phyloP scores from a whole-genome alignment of 92 coral and sea anemone genomes.

The Zoanthus gigantus region DNA sequence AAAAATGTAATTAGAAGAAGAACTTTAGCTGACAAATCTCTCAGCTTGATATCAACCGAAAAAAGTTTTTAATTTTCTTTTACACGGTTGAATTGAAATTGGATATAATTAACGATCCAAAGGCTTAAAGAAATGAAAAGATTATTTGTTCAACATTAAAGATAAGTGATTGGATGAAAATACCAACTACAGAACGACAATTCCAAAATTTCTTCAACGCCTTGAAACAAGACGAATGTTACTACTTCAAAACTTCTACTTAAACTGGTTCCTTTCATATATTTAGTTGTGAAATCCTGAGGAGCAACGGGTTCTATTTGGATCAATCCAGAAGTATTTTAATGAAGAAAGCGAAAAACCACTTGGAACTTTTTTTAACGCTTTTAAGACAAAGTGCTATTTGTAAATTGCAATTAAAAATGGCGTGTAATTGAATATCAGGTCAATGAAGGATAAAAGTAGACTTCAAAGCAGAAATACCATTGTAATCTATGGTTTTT shows the following conservation, averaged over 20 bases:
- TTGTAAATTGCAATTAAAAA: constrained; percentile 75
- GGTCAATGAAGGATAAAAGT: background rate
- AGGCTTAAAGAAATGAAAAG: constrained; percentile 24
- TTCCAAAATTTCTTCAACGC: background rate
- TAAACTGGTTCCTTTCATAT: background rate
- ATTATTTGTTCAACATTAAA: constrained; percentile 41
- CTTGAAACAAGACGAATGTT: background rate
- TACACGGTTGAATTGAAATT: constrained; percentile 27
- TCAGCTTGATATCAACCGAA: constrained; percentile 45
- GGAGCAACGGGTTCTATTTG: background rate
- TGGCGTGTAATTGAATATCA: constrained; percentile 72
- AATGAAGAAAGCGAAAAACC: constrained; percentile 66
- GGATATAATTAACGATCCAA: constrained; percentile 43
- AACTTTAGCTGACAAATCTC: constrained; percentile 24
- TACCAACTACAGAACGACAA: background rate
- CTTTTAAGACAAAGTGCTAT: constrained; percentile 71
- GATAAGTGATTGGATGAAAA: constrained; percentile 13
- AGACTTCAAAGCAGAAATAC: constrained; percentile 5
- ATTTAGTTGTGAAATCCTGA: background rate
- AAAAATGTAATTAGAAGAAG: constrained; percentile 42
- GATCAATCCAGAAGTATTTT: constrained; percentile 21
- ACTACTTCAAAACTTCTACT: background rate
- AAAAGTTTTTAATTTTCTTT: constrained; percentile 39
- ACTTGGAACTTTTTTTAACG: constrained; percentile 54
- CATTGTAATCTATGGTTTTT: constrained; percentile 26